Percentiles rank a stretch among this genome's conserved stretches.
phyloP scores from a whole-genome alignment of 2,888 invertebrate species.

The Dioctria rufipes region DNA sequence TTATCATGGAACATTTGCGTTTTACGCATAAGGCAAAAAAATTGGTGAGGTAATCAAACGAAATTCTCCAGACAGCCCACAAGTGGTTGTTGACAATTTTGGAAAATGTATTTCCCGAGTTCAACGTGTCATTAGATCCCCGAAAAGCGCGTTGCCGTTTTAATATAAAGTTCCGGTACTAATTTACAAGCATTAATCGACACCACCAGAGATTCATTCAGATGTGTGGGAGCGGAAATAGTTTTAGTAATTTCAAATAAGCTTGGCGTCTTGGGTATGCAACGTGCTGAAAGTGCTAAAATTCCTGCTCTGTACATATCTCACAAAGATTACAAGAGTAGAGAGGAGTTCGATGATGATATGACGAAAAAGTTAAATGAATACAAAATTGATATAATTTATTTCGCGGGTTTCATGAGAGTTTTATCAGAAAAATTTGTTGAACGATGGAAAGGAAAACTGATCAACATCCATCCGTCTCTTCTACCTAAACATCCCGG shows the following conservation, averaged over 20 bases:
- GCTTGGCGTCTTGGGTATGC: conserved; percentile 83
- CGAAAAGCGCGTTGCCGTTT: conserved; percentile 79
- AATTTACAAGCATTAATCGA: conserved; percentile 90
- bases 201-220: conserved; percentile 79
- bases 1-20: conserved; percentile 67
- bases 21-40: conserved; percentile 75
- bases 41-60: conserved; percentile 77
- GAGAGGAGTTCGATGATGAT: conserved; percentile 87
- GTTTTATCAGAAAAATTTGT: conserved; percentile 85
- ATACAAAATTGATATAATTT: conserved; percentile 87
- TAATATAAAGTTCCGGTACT: conserved; percentile 91
- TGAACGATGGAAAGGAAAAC: conserved; percentile 84
- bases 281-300: conserved; percentile 82
- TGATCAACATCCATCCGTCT: conserved; percentile 98
- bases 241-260: conserved; percentile 92
- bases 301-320: conserved; percentile 83
- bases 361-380: conserved; percentile 78
- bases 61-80: conserved; percentile 72
- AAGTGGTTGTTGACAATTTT: conserved; percentile 83
- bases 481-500: too few species aligned
- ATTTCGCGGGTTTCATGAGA: conserved; percentile 97
- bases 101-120: conserved; percentile 75
- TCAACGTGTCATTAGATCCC: conserved; percentile 72
- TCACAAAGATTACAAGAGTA: conserved; percentile 80
- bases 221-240: conserved; percentile 83